Conservation (phyloP, 2,888 invertebrate species). For the Poecilobothrus nobilitatus region DNA sequence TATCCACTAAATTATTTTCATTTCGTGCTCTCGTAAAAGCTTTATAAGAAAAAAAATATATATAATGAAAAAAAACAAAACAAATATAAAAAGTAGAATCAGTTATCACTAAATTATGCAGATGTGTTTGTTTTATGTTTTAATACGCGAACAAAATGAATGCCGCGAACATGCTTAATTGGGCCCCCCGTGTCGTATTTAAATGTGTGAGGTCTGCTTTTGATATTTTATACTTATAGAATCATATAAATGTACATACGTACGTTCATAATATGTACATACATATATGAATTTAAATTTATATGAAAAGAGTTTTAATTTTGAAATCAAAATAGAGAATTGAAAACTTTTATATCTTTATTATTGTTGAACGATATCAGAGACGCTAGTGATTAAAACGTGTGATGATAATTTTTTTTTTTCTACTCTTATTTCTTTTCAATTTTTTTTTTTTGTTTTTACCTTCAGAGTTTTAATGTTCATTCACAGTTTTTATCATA, state of each 20-base stretch:
- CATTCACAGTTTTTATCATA: not conserved
- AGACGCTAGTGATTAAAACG: not conserved
- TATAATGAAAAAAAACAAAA: not conserved
- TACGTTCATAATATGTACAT: not conserved
- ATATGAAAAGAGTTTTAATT: not conserved
- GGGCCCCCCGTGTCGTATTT: constrained; percentile 31
- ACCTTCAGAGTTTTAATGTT: not conserved
- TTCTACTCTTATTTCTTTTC: not conserved
- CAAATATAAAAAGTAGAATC: not conserved
- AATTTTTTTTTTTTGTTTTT: not conserved
- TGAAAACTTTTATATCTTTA: not conserved
- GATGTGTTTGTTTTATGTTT: constrained; percentile 23
- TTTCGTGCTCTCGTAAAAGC: no score
- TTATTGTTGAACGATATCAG: not conserved
- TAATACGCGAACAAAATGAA: constrained; percentile 26
- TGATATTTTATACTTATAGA: not conserved
- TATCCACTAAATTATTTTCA: no score
- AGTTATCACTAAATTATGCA: constrained; percentile 14
- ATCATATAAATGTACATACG: not conserved
- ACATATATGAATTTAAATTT: not conserved
- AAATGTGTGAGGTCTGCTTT: constrained; percentile 29
- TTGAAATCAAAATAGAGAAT: not conserved
- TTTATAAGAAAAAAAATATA: not conserved
- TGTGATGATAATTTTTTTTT: not conserved
- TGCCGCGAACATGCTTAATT: constrained; percentile 32